Evolutionary conservation across 1,140 invertebrate genomes (phyloP).

Genomic region (Aphelinus certus): DNA sequence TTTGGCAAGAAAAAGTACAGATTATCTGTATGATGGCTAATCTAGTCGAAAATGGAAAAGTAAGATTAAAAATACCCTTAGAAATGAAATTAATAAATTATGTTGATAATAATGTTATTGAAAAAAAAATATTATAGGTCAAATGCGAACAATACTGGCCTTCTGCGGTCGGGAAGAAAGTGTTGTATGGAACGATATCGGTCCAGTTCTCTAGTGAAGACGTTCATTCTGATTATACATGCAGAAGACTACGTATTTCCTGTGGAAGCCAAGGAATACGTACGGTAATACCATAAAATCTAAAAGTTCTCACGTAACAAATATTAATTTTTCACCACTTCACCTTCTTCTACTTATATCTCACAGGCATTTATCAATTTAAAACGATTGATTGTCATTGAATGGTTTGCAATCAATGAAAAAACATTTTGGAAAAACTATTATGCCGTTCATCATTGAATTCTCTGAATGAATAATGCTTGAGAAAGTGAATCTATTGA

Average conservation of each 20-base stretch:
- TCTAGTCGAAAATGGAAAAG: constrained; percentile 82
- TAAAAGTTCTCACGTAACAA: background rate
- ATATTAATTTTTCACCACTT: no score
- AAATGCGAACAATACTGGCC: constrained; percentile 99
- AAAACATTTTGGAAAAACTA: no score
- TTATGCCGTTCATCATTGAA: no score
- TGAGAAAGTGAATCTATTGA: no score
- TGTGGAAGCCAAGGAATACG: constrained; percentile 63
- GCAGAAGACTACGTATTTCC: constrained; percentile 88
- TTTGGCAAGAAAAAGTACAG: constrained; percentile 90
- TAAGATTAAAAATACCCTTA: constrained; percentile 47
- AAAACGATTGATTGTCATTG: no score
- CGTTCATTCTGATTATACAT: constrained; percentile 94
- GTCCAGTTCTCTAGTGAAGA: constrained; percentile 89
- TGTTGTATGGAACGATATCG: constrained; percentile 86
- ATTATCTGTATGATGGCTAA: constrained; percentile 98
- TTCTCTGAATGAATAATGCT: no score
- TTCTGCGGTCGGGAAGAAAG: constrained; percentile 81
- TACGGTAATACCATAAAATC: constrained; percentile 66
- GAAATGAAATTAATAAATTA: background rate
- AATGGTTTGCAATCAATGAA: no score
- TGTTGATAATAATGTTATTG: background rate
- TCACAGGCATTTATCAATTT: no score
- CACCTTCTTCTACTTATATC: no score
- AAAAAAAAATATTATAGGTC: constrained; percentile 68